A percentile compares a stretch with the other conserved stretches of the same genome.
phyloP scores from a whole-genome alignment of 1,140 invertebrate genomes.

The Sycophaga agraensis region DNA sequence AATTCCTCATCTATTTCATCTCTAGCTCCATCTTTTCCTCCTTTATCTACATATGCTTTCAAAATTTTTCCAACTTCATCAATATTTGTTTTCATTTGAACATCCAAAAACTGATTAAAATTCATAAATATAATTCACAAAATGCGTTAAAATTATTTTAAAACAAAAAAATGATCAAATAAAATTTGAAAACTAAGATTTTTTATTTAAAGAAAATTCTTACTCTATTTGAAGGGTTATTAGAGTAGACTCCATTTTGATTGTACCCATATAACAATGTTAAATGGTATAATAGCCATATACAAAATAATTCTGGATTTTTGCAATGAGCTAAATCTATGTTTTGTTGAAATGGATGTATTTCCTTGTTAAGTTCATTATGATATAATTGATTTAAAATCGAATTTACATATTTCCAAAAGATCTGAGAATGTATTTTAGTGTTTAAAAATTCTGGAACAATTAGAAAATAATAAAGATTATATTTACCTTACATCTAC shows the following conservation, averaged over 20 bases:
- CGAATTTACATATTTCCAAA: conserved; percentile 51
- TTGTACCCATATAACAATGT: conserved; percentile 48
- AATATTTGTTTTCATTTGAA: conserved; percentile 42
- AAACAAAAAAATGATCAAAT: no score
- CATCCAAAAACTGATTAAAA: conserved; percentile 20
- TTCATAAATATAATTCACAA: no score
- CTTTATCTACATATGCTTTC: conserved; percentile 47
- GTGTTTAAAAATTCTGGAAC: no score
- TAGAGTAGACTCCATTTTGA: conserved; percentile 40
- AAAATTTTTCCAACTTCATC: conserved; percentile 48
- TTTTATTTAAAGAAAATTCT: conserved; percentile 15
- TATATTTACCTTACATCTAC: conserved; percentile 40
- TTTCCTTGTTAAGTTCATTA: conserved; percentile 21
- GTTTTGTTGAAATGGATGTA: conserved; percentile 27
- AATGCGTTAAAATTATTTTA: no score
- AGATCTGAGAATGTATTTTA: conserved; percentile 39
- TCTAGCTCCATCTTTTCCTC: conserved; percentile 45
- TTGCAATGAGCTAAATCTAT: conserved; percentile 37
- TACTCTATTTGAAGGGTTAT: conserved; percentile 36
- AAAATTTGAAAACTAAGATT: no score
- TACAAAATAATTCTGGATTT: conserved; percentile 48
- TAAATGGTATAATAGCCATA: conserved; percentile 52
- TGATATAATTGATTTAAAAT: conserved; percentile 37
- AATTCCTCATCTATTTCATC: conserved; percentile 53
- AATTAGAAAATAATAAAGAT: background rate